Evolutionary conservation across 2,113 vertebrate species (phyloP), one percentile per base, ranked within the genome.

Genomic region (Recurvirostra avosetta): DNA sequence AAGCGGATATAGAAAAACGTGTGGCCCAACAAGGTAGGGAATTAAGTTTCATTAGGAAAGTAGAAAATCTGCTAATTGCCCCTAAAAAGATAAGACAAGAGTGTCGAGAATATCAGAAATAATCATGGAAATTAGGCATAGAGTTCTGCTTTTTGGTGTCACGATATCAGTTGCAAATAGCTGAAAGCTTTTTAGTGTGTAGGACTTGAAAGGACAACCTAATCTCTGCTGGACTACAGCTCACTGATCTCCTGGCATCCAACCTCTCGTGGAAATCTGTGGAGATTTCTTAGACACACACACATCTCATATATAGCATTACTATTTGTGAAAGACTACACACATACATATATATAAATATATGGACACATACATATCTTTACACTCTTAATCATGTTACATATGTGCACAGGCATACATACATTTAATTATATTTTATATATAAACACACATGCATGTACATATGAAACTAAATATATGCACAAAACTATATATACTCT

Each of bases 301-400:
- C 19, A 47, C 16, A 45, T 5, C 38, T 19, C 2, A n/a, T 34
- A 34, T 4, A 66, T 5, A 41, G 55, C 32, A 49, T 38, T 30
- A 30, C 3, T 25, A 2, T 65, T 77, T 65, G 19, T 56, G 34
- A 70, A 66, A 61, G 30, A 56, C 27, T 18, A 47, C 4, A 34
- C 10, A 65, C 6, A 23, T 17, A 43, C 18, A 14, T 13, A 15
- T 11, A 26, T 9, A 47, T 2, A 16, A 7, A 22, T 8, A 45
- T 6, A 21, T 13, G 43, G 1, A 71, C 1, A 20, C 6, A 36
- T 12, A 15, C 2, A 6, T 17, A 50, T 10, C 4, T 45, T 84
- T 50, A 66, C 20, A 47, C 2, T 29, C 20, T 47, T 63, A 23
- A n/a, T 45, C 59, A 43, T 43, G 66, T 65, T 45, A 18, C 11